Base-by-base conservation (phyloP, 2,113 vertebrate genomes). In the Solea solea region DNA sequence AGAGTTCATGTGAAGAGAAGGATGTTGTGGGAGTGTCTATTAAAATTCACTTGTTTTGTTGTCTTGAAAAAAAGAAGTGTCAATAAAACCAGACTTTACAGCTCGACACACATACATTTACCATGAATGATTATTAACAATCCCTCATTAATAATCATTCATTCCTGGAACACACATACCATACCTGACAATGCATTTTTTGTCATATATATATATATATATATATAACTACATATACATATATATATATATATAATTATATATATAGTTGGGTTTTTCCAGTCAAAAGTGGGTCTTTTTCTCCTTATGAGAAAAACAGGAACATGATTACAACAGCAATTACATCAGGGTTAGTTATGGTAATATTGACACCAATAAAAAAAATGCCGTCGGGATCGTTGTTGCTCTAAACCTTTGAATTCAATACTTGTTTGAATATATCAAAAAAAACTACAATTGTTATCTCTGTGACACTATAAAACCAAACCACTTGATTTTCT, bases 401-500 rank as follows among this genome's bases (percentile, higher is more conserved):
- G 74, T 79, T 49, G 61, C 76, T 80, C 89, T 91, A 86, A 90
- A 87, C 74, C 83, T 83, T 34, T 81, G 63, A 86, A 76, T 71
- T 87, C 80, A 80, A 77, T 87, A 89, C 78, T 86, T 79, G 56
- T 86, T 79, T 74, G 74, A 83, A 88, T 89, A 90, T 92, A 93
- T 92, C 90, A 92, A 93, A 93, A 92, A 21, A 6, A 34, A 34
- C 89, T 81, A 91, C 89, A 89, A 81, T 86, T 69, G 76, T 87
- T 70, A 76, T 90, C 87, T 90, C 88, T 79, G 83, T 89, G 86
- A 86, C 85, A 86, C 86, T 92, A 93, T 87, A 93, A 93, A 93
- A 92, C 86, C 76, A 89, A 86, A 85, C 74, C 82, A 89, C 82
- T 78, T 74, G 55, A 50, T 76, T 82, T 84, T 64, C 57, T 89